Evolutionary conservation across 2,888 invertebrate genomes (phyloP), one percentile per base, ranked within the genome.

Genomic region (Machimus rusticus): DNA sequence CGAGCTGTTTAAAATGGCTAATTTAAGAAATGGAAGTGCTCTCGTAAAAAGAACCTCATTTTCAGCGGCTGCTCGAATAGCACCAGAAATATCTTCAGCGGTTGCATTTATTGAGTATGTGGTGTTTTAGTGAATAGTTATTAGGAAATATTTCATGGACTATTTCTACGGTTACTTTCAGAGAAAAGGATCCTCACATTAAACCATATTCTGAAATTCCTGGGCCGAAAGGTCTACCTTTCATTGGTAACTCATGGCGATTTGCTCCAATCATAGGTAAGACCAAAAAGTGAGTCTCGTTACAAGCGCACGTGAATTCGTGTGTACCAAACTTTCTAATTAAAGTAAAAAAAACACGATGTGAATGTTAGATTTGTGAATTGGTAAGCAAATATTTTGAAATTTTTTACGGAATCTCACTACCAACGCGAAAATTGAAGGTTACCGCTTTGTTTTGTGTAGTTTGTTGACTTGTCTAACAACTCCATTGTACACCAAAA

Each of bases 171-270:
- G 34, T 31, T 82, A 34, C 19, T 78, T 77, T 77, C 74, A 86
- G 57, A 55, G 77, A 84, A 66, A 74, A 23, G 39, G 28, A 74
- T 82, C 43, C 77, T n/a, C 23, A 86, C 19, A 51, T 77, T 4
- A 93, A 92, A 87, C 94, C 95, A 0, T 97, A 96, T 91, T 92
- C 94, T 82, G 94, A 94, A 88, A 95, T 97, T 91, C 97, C 97
- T 4, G 97, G 97, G 28, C 96, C 96, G 23, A 95, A 93, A 92
- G 95, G 95, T 82, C 92, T 96, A 91, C 96, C 96, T 0, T 87
- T 96, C 78, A 93, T 97, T 82, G 97, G 97, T 87, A 97, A 97
- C 91, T 95, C 96, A 4, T 97, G 97, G 97, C 94, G 96, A 89
- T 96, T 97, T 92, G 95, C 96, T 82, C 94, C 95, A 6, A 90